Evolutionary conservation across 2,888 invertebrate genomes (phyloP).

Genomic region (Rhingia rostrata): DNA sequence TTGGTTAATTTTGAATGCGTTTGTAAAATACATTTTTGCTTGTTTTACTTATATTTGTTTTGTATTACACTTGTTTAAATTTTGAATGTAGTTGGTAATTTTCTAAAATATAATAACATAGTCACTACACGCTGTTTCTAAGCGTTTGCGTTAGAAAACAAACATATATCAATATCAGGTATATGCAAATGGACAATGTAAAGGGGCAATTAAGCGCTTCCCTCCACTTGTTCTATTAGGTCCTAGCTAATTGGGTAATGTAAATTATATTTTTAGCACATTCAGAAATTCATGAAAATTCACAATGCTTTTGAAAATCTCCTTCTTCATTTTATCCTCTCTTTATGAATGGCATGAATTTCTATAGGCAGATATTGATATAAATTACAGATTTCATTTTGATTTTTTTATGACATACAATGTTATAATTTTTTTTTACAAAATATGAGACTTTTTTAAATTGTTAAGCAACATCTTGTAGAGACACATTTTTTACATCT

Average conservation of each 20-base stretch:
- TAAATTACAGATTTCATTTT: conserved; percentile 30
- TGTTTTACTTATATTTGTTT: conserved; percentile 30
- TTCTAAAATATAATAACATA: conserved; percentile 13
- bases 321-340: conserved; percentile 30
- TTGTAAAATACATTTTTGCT: conserved; percentile 58
- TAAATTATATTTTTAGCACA: conserved; percentile 42
- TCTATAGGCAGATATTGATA: conserved; percentile 42
- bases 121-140: conserved; percentile 25
- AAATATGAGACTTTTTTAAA: not conserved
- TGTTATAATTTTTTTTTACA: not conserved
- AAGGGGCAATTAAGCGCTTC: conserved; percentile 54
- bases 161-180: conserved; percentile 30
- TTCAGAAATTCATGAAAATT: conserved; percentile 52
- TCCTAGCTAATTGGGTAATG: conserved; percentile 45
- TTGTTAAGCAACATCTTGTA: not conserved
- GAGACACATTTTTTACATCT: not conserved
- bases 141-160: conserved; percentile 38
- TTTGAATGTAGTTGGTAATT: conserved; percentile 32
- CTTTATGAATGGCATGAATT: conserved; percentile 52
- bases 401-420: conserved; percentile 10
- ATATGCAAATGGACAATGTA: conserved; percentile 64
- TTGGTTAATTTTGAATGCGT: conserved; percentile 49
- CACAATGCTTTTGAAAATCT: conserved; percentile 58
- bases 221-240: conserved; percentile 32
- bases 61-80: conserved; percentile 1